phyloP scores from a whole-genome alignment of 2,888 invertebrate species.

The Saturnia pavonia region DNA sequence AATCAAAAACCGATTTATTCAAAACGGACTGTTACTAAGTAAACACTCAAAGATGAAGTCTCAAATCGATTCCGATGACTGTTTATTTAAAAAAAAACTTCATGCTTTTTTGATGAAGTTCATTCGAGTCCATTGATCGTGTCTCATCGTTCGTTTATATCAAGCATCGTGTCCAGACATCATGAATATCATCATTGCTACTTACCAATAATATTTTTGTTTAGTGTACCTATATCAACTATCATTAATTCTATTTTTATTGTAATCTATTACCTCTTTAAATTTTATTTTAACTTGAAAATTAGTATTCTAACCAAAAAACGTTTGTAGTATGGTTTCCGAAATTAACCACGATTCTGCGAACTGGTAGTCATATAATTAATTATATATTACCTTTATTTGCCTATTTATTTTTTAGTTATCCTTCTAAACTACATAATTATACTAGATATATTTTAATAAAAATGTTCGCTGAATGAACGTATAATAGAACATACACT shows the following conservation, averaged over 20 bases:
- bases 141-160: constrained; percentile 14
- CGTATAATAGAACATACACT: background rate
- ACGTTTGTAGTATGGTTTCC: background rate
- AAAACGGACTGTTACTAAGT: constrained; percentile 77
- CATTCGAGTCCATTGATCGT: constrained; percentile 63
- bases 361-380: background rate
- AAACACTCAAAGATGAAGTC: constrained; percentile 71
- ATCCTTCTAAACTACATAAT: background rate
- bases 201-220: constrained; percentile 51
- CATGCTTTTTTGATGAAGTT: constrained; percentile 67
- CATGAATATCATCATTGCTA: constrained; percentile 48
- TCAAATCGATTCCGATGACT: constrained; percentile 70
- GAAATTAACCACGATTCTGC: background rate
- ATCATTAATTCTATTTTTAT: background rate
- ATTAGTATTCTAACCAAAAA: background rate
- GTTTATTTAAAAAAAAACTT: constrained; percentile 73
- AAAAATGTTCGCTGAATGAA: background rate
- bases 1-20: constrained; percentile 69
- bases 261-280: constrained; percentile 30
- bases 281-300: background rate
- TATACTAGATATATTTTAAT: background rate
- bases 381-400: background rate
- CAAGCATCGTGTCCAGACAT: constrained; percentile 50
- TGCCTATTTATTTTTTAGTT: background rate
- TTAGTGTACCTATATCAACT: constrained; percentile 1